phyloP scores from a whole-genome alignment of 2,888 invertebrate genomes.

The Mythimna impura region DNA sequence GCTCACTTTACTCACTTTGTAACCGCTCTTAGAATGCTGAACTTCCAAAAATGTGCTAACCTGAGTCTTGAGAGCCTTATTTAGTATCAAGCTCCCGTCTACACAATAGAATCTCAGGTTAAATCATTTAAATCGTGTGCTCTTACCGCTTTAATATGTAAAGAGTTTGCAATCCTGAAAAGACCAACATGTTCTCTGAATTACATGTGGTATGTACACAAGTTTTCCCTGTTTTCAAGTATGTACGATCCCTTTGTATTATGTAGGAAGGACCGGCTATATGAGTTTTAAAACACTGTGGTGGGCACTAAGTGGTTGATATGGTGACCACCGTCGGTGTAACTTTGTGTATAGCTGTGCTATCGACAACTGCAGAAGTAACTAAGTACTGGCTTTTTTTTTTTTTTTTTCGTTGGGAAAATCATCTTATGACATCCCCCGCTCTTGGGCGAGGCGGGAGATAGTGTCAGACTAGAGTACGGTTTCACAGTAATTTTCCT shows the following conservation, averaged over 20 bases:
- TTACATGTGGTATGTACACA: slow-evolving; percentile 4
- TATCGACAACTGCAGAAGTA: slow-evolving; percentile 26
- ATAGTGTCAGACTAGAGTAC: slow-evolving; percentile 38
- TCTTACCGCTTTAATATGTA: slow-evolving; percentile 13
- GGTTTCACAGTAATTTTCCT: slow-evolving; percentile 59
- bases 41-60: slow-evolving; percentile 50
- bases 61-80: slow-evolving; percentile 27
- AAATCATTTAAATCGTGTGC: slow-evolving; percentile 4
- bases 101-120: slow-evolving; percentile 11
- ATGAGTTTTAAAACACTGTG: slow-evolving; percentile 45
- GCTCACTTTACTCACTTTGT: slow-evolving; percentile 50
- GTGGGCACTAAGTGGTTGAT: slow-evolving; percentile 48
- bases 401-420: no score
- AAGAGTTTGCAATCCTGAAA: slow-evolving; percentile 6
- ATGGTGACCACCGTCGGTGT: slow-evolving; percentile 42
- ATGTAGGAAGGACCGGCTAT: slow-evolving; percentile 1
- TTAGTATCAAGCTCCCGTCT: slow-evolving; percentile 13
- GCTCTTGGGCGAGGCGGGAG: no score
- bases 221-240: slow-evolving; percentile 20
- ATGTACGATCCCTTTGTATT: slow-evolving; percentile 30
- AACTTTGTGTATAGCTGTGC: slow-evolving; percentile 50
- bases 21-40: slow-evolving; percentile 49
- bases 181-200: slow-evolving; percentile 4
- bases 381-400: no score
- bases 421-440: no score